A percentile compares a stretch with the other conserved stretches of the same genome.
These are phyloP conservation scores for Ophion slaviceki DNA, from an alignment of 2,888 invertebrate species.

Conservation along the genomic window DNA sequence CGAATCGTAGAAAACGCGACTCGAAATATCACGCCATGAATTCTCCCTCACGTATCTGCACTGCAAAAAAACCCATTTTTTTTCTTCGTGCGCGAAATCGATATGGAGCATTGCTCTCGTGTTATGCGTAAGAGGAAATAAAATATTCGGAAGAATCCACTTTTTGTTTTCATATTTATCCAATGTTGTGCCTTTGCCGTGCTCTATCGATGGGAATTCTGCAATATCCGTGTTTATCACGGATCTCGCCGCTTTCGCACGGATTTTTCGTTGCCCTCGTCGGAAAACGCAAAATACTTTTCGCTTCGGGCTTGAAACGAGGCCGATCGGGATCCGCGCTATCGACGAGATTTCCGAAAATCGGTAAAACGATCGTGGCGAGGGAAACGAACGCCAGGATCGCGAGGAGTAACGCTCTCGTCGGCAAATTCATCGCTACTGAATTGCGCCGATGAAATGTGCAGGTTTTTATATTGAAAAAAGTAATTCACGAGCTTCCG, in stretches of 20 bases:
- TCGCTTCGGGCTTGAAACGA: neutral
- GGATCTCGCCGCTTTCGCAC: constrained; percentile 10
- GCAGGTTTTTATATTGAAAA: constrained; percentile 33
- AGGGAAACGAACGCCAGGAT: constrained; percentile 28
- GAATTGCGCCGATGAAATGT: constrained; percentile 31
- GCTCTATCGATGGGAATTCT: constrained; percentile 11
- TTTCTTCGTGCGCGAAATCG: neutral
- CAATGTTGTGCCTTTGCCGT: constrained; percentile 1
- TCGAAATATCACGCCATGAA: neutral
- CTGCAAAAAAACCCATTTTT: neutral
- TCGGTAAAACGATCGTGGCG: neutral
- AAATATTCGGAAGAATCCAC: constrained; percentile 20
- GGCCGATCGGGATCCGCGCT: neutral
- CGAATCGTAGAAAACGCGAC: neutral
- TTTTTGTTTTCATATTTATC: neutral
- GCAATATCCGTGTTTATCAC: constrained; percentile 35
- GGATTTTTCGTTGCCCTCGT: constrained; percentile 3
- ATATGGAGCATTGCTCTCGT: neutral
- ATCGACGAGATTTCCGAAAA: constrained; percentile 7
- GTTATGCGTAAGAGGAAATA: neutral
- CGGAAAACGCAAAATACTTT: constrained; percentile 17
- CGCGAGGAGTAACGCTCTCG: constrained; percentile 29
- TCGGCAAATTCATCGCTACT: constrained; percentile 34
- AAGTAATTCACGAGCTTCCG: neutral
- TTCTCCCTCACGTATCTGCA: neutral